Conservation (phyloP, 2,113 vertebrate species). For the Hyla sarda region DNA sequence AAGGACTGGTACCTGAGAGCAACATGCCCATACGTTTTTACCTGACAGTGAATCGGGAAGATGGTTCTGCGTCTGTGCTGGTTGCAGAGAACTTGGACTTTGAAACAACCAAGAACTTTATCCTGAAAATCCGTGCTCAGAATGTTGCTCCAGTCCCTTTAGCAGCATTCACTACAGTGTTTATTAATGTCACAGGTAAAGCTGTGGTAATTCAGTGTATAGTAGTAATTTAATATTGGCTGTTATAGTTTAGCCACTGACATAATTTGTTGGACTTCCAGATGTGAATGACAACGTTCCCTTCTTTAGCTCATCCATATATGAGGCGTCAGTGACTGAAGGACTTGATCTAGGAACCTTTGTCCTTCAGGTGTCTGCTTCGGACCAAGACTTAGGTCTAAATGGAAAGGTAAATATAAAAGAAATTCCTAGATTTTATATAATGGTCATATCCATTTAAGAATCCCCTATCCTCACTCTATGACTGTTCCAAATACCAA, state of each 20-base stretch:
- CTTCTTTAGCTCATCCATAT: slow-evolving; percentile 89
- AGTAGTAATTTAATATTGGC: background rate
- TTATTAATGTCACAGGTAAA: slow-evolving; percentile 84
- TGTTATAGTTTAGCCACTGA: background rate
- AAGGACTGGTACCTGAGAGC: slow-evolving; percentile 86
- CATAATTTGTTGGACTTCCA: slow-evolving; percentile 62
- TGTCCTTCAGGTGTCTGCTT: slow-evolving; percentile 85
- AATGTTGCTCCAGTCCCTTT: slow-evolving; percentile 85
- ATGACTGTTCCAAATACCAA: background rate
- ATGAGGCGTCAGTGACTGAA: slow-evolving; percentile 85
- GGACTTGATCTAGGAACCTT: slow-evolving; percentile 79
- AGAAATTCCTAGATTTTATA: background rate
- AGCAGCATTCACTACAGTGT: slow-evolving; percentile 81
- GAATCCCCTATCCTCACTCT: background rate
- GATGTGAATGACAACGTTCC: slow-evolving; percentile 93
- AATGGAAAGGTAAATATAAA: slow-evolving; percentile 80
- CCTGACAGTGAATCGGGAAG: slow-evolving; percentile 85
- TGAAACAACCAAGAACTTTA: slow-evolving; percentile 83
- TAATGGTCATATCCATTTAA: too few species aligned
- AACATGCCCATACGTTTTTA: slow-evolving; percentile 90
- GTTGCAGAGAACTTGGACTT: slow-evolving; percentile 87
- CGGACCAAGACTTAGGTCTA: slow-evolving; percentile 81
- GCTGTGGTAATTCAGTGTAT: background rate
- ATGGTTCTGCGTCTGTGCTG: slow-evolving; percentile 85
- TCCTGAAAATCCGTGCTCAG: slow-evolving; percentile 83